phyloP scores from a whole-genome alignment of 2,113 vertebrate genomes.

The Microcebus tavaratra region DNA sequence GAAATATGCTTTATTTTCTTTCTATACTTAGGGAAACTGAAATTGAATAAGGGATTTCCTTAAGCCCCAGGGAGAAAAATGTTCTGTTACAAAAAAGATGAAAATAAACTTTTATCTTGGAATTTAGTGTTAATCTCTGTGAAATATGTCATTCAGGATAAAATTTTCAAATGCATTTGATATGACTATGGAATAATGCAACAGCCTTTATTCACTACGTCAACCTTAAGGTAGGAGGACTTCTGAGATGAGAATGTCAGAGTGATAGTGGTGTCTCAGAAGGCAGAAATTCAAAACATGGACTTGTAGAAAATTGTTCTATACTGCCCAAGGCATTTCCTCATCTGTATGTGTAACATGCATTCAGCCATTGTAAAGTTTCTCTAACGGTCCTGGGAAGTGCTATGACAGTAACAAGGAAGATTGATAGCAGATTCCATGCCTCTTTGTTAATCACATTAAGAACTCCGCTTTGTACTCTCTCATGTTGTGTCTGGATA shows the following conservation, averaged over 20 bases:
- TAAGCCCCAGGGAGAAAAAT: not conserved
- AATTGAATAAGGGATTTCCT: not conserved
- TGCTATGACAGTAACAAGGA: conserved; percentile 31
- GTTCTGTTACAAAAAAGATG: not conserved
- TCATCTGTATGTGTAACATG: conserved; percentile 16
- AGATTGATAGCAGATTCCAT: conserved; percentile 36
- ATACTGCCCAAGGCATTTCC: not conserved
- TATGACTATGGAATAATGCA: not conserved
- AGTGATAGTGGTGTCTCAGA: conserved; percentile 40
- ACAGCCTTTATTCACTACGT: not conserved
- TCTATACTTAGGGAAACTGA: not conserved
- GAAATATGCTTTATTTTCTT: not conserved
- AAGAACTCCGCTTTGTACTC: conserved; percentile 48
- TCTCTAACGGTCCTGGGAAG: not conserved
- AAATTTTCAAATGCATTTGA: not conserved
- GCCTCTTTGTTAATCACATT: conserved; percentile 68
- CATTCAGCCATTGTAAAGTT: not conserved
- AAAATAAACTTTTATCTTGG: not conserved
- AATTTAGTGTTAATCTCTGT: not conserved
- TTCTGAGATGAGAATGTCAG: not conserved
- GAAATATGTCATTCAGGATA: not conserved
- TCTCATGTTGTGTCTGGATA: conserved; percentile 64
- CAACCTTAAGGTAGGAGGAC: not conserved
- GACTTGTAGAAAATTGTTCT: not conserved
- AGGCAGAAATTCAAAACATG: conserved; percentile 39